These are phyloP conservation scores for Oscarella lobularis DNA, from an alignment of 37 sponge, comb jelly and placozoan species.

Conservation along the genomic window DNA sequence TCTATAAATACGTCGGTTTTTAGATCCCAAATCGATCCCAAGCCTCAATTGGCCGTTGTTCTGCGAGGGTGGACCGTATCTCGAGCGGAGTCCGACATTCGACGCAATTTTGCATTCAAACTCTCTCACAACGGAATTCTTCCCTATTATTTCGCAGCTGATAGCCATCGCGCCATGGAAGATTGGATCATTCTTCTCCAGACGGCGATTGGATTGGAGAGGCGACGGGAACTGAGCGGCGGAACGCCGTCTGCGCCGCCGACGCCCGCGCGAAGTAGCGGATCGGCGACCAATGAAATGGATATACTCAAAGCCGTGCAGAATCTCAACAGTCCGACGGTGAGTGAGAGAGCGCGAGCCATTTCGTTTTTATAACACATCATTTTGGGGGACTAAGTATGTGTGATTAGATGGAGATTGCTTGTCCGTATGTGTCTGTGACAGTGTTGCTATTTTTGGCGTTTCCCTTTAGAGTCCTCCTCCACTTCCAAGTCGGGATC, in stretches of 20 bases:
- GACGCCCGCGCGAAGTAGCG: not conserved
- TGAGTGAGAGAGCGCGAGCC: too few relatives aligned
- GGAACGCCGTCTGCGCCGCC: not conserved
- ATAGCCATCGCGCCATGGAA: conserved; percentile 3
- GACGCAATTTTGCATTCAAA: not conserved
- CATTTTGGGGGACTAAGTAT: too few relatives aligned
- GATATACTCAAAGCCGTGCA: not conserved
- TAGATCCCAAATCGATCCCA: not conserved
- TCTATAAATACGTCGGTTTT: not conserved
- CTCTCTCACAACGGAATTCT: conserved; percentile 22
- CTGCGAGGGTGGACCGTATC: not conserved
- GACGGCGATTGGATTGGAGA: not conserved
- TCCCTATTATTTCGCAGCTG: conserved; percentile 13
- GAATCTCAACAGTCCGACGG: too few relatives aligned
- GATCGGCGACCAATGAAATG: not conserved
- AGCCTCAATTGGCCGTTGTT: not conserved
- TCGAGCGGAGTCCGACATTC: not conserved
- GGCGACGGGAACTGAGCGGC: too few relatives aligned
- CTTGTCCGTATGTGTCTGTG: too few relatives aligned
- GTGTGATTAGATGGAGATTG: too few relatives aligned
- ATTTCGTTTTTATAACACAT: too few relatives aligned
- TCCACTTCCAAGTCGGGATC: not conserved
- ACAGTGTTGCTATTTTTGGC: too few relatives aligned
- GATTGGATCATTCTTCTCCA: not conserved
- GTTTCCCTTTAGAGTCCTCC: too few relatives aligned